Conservation (phyloP, 2,113 vertebrate genomes). For the Colinus virginianus region DNA sequence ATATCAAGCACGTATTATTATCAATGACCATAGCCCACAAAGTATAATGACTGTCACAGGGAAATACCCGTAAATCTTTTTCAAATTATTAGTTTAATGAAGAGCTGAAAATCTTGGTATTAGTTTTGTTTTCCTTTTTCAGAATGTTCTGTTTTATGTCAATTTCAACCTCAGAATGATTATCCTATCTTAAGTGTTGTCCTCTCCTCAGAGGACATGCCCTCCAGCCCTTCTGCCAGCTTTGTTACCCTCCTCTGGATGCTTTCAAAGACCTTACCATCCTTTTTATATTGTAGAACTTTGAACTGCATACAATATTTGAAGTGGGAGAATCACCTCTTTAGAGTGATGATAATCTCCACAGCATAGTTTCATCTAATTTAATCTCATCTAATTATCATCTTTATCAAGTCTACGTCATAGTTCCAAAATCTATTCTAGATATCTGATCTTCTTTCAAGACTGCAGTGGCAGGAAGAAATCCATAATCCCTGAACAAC, state of each 20-base stretch:
- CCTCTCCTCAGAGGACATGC: neutral
- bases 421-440: neutral
- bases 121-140: neutral
- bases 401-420: neutral
- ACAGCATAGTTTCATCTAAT: neutral
- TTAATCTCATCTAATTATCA: neutral
- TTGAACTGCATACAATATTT: neutral
- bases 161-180: neutral
- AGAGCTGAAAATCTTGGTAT: neutral
- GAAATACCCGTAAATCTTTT: neutral
- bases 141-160: neutral
- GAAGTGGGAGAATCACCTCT: neutral
- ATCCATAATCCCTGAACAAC: neutral
- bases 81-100: neutral
- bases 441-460: neutral
- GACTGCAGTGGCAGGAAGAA: neutral
- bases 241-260: neutral
- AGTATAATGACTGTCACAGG: neutral
- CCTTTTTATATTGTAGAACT: neutral
- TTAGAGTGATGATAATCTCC: neutral
- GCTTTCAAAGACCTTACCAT: neutral
- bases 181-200: too few relatives aligned
- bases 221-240: neutral
- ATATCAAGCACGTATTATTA: neutral
- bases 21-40: neutral